phyloP scores from a whole-genome alignment of 2,113 vertebrate genomes.

The Numenius arquata region DNA sequence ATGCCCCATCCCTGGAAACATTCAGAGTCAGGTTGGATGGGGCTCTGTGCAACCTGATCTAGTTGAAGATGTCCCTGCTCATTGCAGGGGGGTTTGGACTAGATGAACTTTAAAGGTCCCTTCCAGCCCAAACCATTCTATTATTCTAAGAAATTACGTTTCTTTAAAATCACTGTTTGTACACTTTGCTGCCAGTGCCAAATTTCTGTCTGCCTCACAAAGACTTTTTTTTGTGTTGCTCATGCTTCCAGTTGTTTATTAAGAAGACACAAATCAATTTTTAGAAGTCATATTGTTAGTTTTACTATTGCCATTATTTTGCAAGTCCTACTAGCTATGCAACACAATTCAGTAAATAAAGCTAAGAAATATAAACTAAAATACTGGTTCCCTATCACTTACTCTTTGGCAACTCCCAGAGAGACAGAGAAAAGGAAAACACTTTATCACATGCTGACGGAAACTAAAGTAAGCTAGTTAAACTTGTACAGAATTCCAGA shows the following conservation, averaged over 20 bases:
- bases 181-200: background rate
- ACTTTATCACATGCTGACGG: background rate
- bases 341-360: background rate
- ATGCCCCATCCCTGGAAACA: background rate
- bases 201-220: background rate
- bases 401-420: background rate
- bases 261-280: background rate
- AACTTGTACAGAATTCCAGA: background rate
- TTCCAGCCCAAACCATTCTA: background rate
- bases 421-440: background rate
- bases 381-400: background rate
- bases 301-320: background rate
- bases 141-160: background rate
- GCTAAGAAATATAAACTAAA: background rate
- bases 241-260: background rate
- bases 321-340: background rate
- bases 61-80: background rate
- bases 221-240: background rate
- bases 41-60: background rate
- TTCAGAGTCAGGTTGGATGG: background rate
- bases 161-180: background rate
- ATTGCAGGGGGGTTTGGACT: background rate
- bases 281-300: background rate
- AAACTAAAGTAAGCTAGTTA: background rate
- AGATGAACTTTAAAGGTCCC: background rate